Base-by-base conservation (phyloP, 2,888 invertebrate species). In the Branchipolynoe longqiensis region DNA sequence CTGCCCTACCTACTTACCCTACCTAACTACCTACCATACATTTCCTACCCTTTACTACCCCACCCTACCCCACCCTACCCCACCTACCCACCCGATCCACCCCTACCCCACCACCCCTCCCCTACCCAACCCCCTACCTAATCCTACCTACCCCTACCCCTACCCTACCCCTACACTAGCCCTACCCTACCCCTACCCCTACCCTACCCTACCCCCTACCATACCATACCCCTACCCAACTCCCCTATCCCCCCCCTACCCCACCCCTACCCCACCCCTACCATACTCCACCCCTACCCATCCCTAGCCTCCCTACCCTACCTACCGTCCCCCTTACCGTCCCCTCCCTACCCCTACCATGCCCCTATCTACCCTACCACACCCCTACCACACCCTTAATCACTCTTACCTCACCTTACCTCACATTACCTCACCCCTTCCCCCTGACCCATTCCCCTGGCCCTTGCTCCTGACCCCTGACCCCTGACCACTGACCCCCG, bases 281-380 rank as follows among this genome's bases (percentile, higher is more conserved):
- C 62, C 62, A 8, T n/a, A 12, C 28, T 25, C 28, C n/a, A 6
- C 62, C 25, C n/a, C 6, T 25, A 6, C n/a, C 6, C 28, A 6
- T 62, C 62, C 28, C 62, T 62, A 6, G 6, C 62, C n/a, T 25
- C 62, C 62, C 28, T 25, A 14, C 62, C 62, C 62, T 62, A 62
- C 28, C 62, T 62, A n/a, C 62, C 62, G 8, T 25, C 28, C 25
- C n/a, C 62, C 6, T 28, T 62, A 62, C 62, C n/a, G 33, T n/a
- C 33, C n/a, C n/a, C n/a, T n/a, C n/a, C n/a, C n/a, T n/a, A n/a
- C n/a, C n/a, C n/a, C n/a, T n/a, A n/a, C n/a, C n/a, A n/a, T n/a
- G n/a, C n/a, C n/a, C n/a, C n/a, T n/a, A n/a, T n/a, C n/a, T n/a
- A n/a, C n/a, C n/a, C n/a, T n/a, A n/a, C n/a, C n/a, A n/a, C n/a